Conservation (phyloP, 2,113 vertebrate species). For the Hyperopisus bebe region DNA sequence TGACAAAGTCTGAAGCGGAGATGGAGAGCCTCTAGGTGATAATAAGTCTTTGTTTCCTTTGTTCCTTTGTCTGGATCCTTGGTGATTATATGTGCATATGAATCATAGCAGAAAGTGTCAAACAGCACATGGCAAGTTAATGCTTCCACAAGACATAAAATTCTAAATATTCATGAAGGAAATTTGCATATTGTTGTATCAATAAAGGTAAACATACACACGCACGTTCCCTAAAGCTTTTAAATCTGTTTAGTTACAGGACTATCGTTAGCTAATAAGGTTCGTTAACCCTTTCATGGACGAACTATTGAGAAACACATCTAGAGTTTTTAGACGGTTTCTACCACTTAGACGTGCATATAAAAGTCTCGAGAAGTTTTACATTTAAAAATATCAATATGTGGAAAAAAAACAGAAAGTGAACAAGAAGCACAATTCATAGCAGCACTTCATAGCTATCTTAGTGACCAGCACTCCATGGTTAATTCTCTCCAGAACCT, state of each 20-base stretch:
- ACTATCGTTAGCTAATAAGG: not conserved
- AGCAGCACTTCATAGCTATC: not conserved
- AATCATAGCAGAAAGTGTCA: not conserved
- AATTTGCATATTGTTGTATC: not conserved
- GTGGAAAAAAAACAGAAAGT: not conserved
- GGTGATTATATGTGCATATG: conserved; percentile 3
- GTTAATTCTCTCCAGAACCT: not conserved
- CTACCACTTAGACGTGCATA: not conserved
- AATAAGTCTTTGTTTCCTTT: not conserved
- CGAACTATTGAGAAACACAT: not conserved
- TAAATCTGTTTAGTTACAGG: not conserved
- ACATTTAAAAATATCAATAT: too few relatives aligned
- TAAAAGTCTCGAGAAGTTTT: not conserved
- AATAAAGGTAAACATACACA: not conserved
- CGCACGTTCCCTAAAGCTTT: not conserved
- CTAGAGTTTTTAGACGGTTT: not conserved
- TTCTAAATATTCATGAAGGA: not conserved
- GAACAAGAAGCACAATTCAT: not conserved
- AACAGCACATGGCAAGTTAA: not conserved
- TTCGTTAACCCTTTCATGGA: not conserved
- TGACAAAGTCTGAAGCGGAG: not conserved
- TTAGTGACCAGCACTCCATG: not conserved
- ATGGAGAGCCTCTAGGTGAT: not conserved
- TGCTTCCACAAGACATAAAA: not conserved
- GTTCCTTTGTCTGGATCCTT: not conserved